phyloP scores from a whole-genome alignment of 2,797 vertebrate species.

The Rhinogobio ventralis region DNA sequence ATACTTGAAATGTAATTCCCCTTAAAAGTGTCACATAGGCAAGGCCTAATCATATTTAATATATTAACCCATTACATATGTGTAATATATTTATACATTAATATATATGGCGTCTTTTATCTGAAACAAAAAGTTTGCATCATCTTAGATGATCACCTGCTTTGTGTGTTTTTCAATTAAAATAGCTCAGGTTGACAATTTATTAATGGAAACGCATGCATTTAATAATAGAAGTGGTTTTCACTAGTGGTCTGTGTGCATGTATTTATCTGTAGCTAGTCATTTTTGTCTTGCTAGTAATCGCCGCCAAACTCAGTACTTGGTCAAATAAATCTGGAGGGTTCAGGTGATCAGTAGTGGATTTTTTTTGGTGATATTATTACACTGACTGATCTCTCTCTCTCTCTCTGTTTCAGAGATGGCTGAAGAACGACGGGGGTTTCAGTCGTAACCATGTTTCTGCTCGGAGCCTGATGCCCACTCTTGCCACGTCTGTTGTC shows the following conservation, averaged over 20 bases:
- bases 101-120: too few species aligned
- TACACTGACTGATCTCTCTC: neutral
- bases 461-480: constrained; percentile 60
- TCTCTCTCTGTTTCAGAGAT: constrained; percentile 31
- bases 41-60: constrained; percentile 3
- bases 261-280: neutral
- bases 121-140: neutral
- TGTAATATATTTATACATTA: too few species aligned
- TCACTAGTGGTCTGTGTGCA: neutral
- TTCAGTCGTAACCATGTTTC: constrained; percentile 44
- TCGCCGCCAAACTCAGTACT: neutral
- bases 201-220: too few species aligned
- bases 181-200: neutral
- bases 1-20: neutral
- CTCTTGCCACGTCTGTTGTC: constrained; percentile 55
- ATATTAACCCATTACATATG: neutral
- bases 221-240: too few species aligned
- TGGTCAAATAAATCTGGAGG: neutral
- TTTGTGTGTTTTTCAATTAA: neutral
- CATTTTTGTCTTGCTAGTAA: neutral
- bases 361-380: neutral
- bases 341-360: neutral
- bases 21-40: neutral
- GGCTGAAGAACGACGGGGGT: constrained; percentile 51
- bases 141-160: neutral